Evolutionary conservation across 2,888 invertebrate genomes (phyloP).

Genomic region (Philaethria dido): DNA sequence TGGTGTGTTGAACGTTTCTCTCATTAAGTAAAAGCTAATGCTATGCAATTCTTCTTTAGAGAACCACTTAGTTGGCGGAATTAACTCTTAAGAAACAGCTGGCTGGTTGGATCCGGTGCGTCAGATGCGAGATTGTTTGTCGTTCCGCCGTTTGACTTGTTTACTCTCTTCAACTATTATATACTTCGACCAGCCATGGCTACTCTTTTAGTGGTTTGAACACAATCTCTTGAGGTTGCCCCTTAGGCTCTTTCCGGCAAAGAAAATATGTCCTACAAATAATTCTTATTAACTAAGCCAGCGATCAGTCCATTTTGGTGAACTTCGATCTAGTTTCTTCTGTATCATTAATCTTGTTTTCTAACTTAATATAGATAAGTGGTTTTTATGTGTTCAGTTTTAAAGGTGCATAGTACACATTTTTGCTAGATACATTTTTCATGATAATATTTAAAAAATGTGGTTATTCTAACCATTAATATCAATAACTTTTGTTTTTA

Average conservation of each 20-base stretch:
- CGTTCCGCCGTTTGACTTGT: conserved; percentile 60
- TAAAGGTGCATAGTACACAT: background rate
- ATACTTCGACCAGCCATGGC: conserved; percentile 59
- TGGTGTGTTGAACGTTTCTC: background rate
- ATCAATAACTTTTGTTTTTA: conserved; percentile 26
- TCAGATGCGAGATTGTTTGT: conserved; percentile 67
- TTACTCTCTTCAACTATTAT: conserved; percentile 59
- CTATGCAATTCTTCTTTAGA: conserved; percentile 60
- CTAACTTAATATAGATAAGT: conserved; percentile 10
- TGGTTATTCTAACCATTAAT: background rate
- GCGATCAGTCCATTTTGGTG: conserved; percentile 35
- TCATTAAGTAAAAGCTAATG: conserved; percentile 25
- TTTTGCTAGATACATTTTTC: background rate
- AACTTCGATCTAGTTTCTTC: conserved; percentile 25
- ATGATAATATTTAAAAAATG: background rate
- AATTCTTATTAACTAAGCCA: conserved; percentile 36
- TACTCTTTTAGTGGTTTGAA: conserved; percentile 59
- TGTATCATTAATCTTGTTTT: conserved; percentile 19
- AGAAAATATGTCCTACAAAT: conserved; percentile 42
- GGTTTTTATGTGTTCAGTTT: background rate
- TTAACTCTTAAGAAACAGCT: conserved; percentile 58
- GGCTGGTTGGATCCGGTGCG: conserved; percentile 71
- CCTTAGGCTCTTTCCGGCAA: conserved; percentile 51
- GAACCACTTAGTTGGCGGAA: conserved; percentile 57
- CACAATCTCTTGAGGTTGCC: conserved; percentile 64